Base-by-base conservation (phyloP, 2,888 invertebrate genomes). In the Nemurella pictetii region DNA sequence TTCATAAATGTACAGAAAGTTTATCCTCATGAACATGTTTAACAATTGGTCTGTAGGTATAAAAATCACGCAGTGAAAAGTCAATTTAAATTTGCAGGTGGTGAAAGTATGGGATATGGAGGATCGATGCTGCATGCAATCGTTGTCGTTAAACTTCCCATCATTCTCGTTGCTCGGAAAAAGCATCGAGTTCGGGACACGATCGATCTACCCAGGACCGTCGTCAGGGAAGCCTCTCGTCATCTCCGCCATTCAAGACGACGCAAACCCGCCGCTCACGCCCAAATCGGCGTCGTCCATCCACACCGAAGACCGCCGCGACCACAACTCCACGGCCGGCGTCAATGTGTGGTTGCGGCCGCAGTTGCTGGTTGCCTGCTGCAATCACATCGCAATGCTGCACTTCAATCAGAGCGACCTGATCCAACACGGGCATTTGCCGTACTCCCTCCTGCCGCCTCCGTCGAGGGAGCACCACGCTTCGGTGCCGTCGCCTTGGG, bases 81-180 rank as follows among this genome's bases (percentile, higher is more conserved):
- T 36, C 55, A 36, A 36, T 85, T 32, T 86, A n/a, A 84, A 85
- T 77, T 88, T 89, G 9, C 89, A 94, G 94, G 90, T 91, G 28
- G 87, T 94, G 15, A 92, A 93, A 88, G 90, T 94, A 32, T 94
- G 94, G 93, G 92, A 93, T 87, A 88, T 94, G 73, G 92, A 92
- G 86, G 92, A 93, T 86, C 92, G 93, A 85, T 91, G 90, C 84
- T 91, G 93, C 80, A 89, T 93, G 3, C 93, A 94, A 88, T 92
- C 91, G 0, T 88, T 94, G 26, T 91, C 91, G 85, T 89, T 94
- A 25, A 90, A 91, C 85, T 94, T 93, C 86, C 93, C 93, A 0
- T 92, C 92, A 30, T 90, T 93, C 78, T 91, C 91, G 0, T 91
- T 93, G 0, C 89, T 92, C 25, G 94, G 93, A 0, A 93, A 92